Percentiles rank a stretch among this genome's conserved stretches.
phyloP scores from a whole-genome alignment of 2,888 invertebrate species.

The Cheilosia soror region DNA sequence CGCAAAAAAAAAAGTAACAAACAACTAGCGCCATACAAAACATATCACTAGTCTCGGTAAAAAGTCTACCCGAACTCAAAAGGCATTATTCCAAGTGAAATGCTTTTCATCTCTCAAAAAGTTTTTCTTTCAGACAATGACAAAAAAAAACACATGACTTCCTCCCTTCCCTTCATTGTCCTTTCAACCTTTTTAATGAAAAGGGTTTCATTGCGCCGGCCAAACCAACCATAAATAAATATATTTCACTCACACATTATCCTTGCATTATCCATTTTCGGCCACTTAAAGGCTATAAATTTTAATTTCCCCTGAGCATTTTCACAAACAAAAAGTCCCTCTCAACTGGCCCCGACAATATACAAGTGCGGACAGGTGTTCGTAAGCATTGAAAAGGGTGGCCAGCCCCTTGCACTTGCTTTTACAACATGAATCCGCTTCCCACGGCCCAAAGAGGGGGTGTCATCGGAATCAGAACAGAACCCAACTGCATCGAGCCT shows the following conservation, averaged over 20 bases:
- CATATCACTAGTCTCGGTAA: slow-evolving; percentile 3
- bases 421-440: background rate
- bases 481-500: slow-evolving; percentile 38
- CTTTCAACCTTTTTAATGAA: slow-evolving; percentile 33
- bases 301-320: slow-evolving; percentile 67
- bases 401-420: background rate
- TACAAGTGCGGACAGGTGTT: slow-evolving; percentile 55
- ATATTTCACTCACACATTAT: slow-evolving; percentile 68
- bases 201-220: slow-evolving; percentile 37
- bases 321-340: background rate
- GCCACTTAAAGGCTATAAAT: slow-evolving; percentile 68
- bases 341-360: background rate
- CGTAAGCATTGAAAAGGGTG: slow-evolving; percentile 56
- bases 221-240: slow-evolving; percentile 60
- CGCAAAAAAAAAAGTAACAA: slow-evolving; percentile 6
- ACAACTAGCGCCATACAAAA: slow-evolving; percentile 5
- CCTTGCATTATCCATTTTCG: slow-evolving; percentile 70
- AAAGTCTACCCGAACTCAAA: slow-evolving; percentile 23
- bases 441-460: slow-evolving; percentile 10
- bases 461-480: slow-evolving; percentile 8
- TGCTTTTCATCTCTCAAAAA: slow-evolving; percentile 52
- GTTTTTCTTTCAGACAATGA: slow-evolving; percentile 1
- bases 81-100: slow-evolving; percentile 61
- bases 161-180: slow-evolving; percentile 13
- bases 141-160: slow-evolving; percentile 11